Conservation (phyloP, 2,113 vertebrate species). For the Grammomys dolichurus region DNA sequence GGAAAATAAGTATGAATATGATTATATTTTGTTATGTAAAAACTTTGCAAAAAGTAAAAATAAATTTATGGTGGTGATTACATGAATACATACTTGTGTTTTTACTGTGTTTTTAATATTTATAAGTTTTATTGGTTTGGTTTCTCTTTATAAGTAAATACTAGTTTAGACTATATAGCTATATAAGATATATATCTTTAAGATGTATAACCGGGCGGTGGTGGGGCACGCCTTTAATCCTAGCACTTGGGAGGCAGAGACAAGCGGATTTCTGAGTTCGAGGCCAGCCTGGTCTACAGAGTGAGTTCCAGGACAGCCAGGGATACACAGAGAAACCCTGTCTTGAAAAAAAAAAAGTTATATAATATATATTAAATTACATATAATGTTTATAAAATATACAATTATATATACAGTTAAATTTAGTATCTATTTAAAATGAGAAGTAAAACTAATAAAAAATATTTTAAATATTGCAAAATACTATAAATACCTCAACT, state of each 20-base stretch:
- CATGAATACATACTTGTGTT: not conserved
- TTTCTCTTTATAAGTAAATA: conserved; percentile 45
- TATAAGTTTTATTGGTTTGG: not conserved
- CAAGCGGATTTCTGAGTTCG: no score
- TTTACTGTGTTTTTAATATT: not conserved
- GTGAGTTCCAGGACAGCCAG: no score
- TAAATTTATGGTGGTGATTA: not conserved
- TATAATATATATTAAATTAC: not conserved
- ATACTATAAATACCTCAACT: not conserved
- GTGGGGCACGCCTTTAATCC: no score
- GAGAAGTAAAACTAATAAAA: not conserved
- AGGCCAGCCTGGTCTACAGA: no score
- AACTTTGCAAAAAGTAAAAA: not conserved
- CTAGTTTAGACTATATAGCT: not conserved
- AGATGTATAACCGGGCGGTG: no score
- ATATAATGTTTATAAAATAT: not conserved
- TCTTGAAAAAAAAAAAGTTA: no score
- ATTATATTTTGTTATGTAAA: not conserved
- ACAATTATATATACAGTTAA: not conserved
- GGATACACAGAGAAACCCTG: no score
- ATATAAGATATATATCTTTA: no score
- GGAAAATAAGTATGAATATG: not conserved
- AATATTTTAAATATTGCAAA: not conserved
- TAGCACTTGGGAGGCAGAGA: no score
- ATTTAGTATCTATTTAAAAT: conserved; percentile 42